A percentile compares a stretch with the other conserved stretches of the same genome.
These are phyloP conservation scores for Holothuria glaberrima DNA, from an alignment of 35 echinoderm and acorn worm species.

Conservation along the genomic window DNA sequence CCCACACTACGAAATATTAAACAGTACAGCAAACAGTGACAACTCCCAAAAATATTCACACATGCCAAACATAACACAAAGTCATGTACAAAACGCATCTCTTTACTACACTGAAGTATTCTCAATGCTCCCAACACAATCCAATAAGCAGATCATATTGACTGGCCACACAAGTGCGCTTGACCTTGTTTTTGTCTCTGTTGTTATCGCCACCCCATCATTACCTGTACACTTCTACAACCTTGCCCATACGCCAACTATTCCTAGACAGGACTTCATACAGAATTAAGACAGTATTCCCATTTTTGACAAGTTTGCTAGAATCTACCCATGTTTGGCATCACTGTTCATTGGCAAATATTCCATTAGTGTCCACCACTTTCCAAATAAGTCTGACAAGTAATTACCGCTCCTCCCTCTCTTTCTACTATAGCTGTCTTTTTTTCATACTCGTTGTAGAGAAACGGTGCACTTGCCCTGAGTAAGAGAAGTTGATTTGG, in stretches of 20 bases:
- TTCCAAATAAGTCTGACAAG: conserved; percentile 15
- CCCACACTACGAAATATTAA: too few species aligned
- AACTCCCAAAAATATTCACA: too few species aligned
- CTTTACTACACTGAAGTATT: too few species aligned
- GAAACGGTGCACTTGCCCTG: neutral
- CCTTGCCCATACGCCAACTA: neutral
- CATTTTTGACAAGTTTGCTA: neutral
- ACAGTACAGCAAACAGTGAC: too few species aligned
- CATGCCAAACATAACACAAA: too few species aligned
- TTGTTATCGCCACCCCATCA: neutral
- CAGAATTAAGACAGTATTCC: neutral
- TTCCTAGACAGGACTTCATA: neutral
- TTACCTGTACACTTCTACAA: conserved; percentile 4
- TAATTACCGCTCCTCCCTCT: neutral
- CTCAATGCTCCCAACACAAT: neutral
- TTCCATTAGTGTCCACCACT: neutral
- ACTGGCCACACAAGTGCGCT: too few species aligned
- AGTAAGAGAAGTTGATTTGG: neutral
- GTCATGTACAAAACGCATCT: too few species aligned
- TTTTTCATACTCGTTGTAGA: neutral
- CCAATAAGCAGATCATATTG: neutral
- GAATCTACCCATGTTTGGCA: neutral
- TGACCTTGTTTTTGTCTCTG: neutral
- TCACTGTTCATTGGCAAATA: neutral
- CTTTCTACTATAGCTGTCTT: neutral